Conservation (phyloP, 2,797 vertebrate species). For the Antrozous pallidus region DNA sequence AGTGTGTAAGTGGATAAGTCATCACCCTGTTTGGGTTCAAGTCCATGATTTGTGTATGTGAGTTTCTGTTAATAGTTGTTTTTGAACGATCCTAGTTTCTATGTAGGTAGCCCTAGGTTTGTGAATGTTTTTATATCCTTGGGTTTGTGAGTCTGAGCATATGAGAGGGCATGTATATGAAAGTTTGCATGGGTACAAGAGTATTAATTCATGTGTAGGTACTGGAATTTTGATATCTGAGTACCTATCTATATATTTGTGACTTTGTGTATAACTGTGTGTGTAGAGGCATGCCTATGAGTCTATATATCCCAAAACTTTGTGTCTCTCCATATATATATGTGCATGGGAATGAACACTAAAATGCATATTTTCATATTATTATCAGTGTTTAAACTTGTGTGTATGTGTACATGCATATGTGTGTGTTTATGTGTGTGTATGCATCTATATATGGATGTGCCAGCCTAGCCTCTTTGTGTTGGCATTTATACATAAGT, state of each 20-base stretch:
- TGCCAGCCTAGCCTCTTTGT: fast-evolving
- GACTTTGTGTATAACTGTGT: not conserved
- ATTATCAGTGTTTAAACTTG: not conserved
- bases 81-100: not conserved
- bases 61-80: not conserved
- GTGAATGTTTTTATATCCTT: not conserved
- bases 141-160: not conserved
- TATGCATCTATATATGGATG: not conserved
- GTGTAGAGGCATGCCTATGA: not conserved
- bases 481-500: not conserved
- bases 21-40: not conserved
- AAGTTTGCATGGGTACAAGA: not conserved
- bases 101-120: not conserved
- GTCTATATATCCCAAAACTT: not conserved
- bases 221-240: not conserved
- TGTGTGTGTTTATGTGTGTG: not conserved
- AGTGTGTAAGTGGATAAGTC: not conserved
- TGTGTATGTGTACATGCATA: not conserved
- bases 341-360: not conserved
- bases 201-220: not conserved
- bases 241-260: not conserved
- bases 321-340: not conserved
- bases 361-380: not conserved
- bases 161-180: not conserved
- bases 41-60: not conserved